Conservation (phyloP, 2,113 vertebrate genomes). For the Nipponia nippon region DNA sequence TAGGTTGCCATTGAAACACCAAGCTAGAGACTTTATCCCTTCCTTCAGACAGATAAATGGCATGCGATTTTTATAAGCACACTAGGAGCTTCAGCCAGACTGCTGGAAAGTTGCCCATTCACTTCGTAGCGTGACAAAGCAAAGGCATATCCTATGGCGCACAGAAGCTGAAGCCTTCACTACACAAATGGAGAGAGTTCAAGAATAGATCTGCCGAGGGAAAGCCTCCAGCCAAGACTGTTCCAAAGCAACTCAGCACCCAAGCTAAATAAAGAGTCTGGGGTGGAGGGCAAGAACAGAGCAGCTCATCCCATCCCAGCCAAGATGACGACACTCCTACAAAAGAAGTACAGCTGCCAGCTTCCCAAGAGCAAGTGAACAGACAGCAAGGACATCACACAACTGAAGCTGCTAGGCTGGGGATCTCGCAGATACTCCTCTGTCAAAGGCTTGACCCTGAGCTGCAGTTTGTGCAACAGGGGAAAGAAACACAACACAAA, state of each 20-base stretch:
- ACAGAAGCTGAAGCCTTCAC: background rate
- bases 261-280: slow-evolving; percentile 7
- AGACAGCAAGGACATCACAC: background rate
- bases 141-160: background rate
- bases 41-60: background rate
- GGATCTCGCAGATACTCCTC: background rate
- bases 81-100: background rate
- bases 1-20: background rate
- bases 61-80: background rate
- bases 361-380: background rate
- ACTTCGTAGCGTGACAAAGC: background rate
- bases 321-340: background rate
- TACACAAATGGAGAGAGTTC: background rate
- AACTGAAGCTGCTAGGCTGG: background rate
- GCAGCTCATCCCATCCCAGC: background rate
- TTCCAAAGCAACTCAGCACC: slow-evolving; percentile 6
- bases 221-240: background rate
- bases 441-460: background rate
- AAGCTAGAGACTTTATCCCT: background rate
- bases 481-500: background rate
- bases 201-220: background rate
- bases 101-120: background rate
- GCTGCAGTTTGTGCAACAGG: background rate
- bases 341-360: background rate
- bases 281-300: background rate